Base-by-base conservation (phyloP, 2,797 vertebrate species). In the Danio kyathit region DNA sequence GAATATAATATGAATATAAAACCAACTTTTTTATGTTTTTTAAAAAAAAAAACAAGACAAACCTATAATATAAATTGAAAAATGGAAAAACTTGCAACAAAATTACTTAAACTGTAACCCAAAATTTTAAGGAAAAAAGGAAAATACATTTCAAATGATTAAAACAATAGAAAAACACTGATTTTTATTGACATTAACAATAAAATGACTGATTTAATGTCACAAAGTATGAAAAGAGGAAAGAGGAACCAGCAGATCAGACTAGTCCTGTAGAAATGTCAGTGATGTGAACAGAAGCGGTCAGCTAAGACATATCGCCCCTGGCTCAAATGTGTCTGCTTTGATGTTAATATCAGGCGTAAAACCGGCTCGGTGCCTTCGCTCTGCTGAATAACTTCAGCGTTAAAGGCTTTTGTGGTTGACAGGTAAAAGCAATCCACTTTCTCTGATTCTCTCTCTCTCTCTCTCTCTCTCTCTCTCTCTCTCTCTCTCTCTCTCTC, bases 361-460 rank as follows among this genome's bases (percentile, higher is more conserved):
- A 49, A 70, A 51, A 9, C 29, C 7, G 13, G 67, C 19, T 70
- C 21, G 61, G 5, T 19, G 16, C 40, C 46, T 13, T 44, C 61
- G 12, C 48, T 65, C 13, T n/a, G 61, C n/a, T 64, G 17, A 76
- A 54, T 65, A 13, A 52, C 7, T 17, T 57, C 11, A 21, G 14
- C n/a, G 29, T 59, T 38, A 57, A 67, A 48, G 64, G 43, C 56
- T 79, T 79, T 71, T 71, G 56, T 79, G 56, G 56, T 69, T 52
- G 66, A 43, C 56, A 52, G 38, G 76, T 79, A 71, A 70, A 56
- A 81, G 63, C 44, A 21, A 1, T 14, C 48, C 19, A 40, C 0
- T 14, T 4, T 79, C 29, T 29, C 29, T 29, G 10, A 52, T 11
- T 63, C 4, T 4, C 59, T 64, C 6, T 43, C 0, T 71, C 0